Evolutionary conservation across 2,113 vertebrate species (phyloP), one percentile per base, ranked within the genome.

Genomic region (Micronisus gabar): DNA sequence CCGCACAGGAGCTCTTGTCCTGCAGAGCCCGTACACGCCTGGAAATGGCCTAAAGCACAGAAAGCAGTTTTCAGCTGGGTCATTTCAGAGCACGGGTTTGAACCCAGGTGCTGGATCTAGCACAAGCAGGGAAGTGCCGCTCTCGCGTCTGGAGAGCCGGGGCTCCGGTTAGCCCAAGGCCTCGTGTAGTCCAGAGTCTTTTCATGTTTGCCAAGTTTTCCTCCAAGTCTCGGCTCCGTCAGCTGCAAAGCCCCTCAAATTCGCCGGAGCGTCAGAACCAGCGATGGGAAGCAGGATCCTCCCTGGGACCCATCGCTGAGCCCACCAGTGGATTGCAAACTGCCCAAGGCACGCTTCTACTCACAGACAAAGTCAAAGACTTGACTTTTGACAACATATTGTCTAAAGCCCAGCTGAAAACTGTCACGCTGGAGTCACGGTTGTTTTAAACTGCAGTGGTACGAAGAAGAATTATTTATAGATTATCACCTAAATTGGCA

Each of bases 211-310:
- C 25, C 62, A 75, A n/a, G 23, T 75, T 63, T 67, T 85, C 53
- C 43, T 65, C 75, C 32, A 61, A 15, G 65, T 47, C 38, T 59
- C 1, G 1, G 18, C 65, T 76, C 56, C 2, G 1, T 27, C 34
- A 61, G 71, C n/a, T 38, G n/a, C 79, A 79, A 68, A 68, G 55
- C 47, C 72, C 41, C 26, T 45, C 29, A 19, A 50, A 83, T 19
- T 47, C 3, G 1, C 30, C 25, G 0, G 13, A n/a, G 38, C 1
- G 0, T 41, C 58, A 72, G 45, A 40, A 45, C 0, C 7, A 59
- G 52, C 4, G 1, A 45, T 19, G 52, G 65, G 72, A 38, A 36
- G 53, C 11, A 14, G 21, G 34, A 15, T 7, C 12, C 43, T 45
- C 43, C 34, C 36, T 18, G 38, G 27, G 40, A 22, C 14, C 20